Evolutionary conservation across 2,113 vertebrate species (phyloP).

Genomic region (Eulemur rufifrons): DNA sequence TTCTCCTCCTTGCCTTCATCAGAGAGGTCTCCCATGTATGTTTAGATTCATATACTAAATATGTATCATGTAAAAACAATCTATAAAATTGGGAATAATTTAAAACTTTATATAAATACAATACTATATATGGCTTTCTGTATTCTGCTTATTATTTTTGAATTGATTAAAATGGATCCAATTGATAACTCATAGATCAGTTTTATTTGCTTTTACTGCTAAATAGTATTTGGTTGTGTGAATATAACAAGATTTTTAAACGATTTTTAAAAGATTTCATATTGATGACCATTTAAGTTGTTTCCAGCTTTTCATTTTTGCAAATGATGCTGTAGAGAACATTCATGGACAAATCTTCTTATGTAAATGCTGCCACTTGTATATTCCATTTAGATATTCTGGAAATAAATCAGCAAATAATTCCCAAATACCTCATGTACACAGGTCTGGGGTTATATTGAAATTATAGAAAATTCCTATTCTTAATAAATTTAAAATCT

Average conservation of each 20-base stretch:
- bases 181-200: neutral
- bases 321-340: neutral
- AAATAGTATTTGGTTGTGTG: neutral
- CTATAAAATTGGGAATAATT: neutral
- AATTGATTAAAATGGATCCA: neutral
- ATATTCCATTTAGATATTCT: conserved; percentile 5
- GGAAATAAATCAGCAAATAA: neutral
- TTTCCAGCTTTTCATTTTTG: conserved; percentile 36
- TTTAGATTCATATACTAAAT: neutral
- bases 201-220: neutral
- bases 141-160: neutral
- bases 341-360: neutral
- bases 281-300: neutral
- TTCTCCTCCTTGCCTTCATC: neutral
- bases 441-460: neutral
- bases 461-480: neutral
- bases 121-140: neutral
- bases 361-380: neutral
- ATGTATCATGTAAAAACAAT: neutral
- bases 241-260: neutral
- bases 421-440: neutral
- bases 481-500: conserved; percentile 26
- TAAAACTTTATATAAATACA: neutral
- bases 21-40: neutral
- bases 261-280: neutral